phyloP scores from a whole-genome alignment of 1,140 invertebrate genomes.

The Manduca sexta region DNA sequence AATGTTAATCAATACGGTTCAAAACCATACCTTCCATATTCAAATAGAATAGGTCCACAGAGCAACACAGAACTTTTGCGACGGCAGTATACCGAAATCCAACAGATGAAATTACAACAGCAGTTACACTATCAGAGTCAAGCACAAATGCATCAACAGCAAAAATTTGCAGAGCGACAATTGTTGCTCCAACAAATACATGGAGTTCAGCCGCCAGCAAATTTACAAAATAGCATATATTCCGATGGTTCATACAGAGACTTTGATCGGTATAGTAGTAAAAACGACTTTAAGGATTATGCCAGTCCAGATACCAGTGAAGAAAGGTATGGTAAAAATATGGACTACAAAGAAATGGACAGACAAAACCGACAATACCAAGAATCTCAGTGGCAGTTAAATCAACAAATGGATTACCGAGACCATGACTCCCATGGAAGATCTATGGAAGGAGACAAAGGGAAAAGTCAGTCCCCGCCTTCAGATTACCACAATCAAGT shows the following conservation, averaged over 20 bases:
- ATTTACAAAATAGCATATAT: constrained; percentile 66
- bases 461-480: constrained; percentile 44
- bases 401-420: constrained; percentile 42
- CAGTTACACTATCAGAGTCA: constrained; percentile 76
- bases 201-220: constrained; percentile 65
- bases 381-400: constrained; percentile 53
- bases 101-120: constrained; percentile 76
- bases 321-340: constrained; percentile 51
- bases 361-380: constrained; percentile 49
- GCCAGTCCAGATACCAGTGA: constrained; percentile 47
- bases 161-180: constrained; percentile 76
- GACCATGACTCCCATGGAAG: constrained; percentile 44
- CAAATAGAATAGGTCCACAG: constrained; percentile 65
- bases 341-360: constrained; percentile 53
- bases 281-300: constrained; percentile 63
- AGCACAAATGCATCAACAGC: constrained; percentile 75
- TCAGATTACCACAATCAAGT: constrained; percentile 45
- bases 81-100: constrained; percentile 75
- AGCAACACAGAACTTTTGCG: constrained; percentile 74
- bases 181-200: constrained; percentile 70
- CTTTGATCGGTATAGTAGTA: constrained; percentile 61
- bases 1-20: constrained; percentile 62
- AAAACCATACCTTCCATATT: constrained; percentile 66
- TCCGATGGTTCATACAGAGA: constrained; percentile 60
- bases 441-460: constrained; percentile 39